A percentile compares a stretch with the other conserved stretches of the same genome.
phyloP scores from a whole-genome alignment of 2,888 invertebrate species.

The Mythimna pallens region DNA sequence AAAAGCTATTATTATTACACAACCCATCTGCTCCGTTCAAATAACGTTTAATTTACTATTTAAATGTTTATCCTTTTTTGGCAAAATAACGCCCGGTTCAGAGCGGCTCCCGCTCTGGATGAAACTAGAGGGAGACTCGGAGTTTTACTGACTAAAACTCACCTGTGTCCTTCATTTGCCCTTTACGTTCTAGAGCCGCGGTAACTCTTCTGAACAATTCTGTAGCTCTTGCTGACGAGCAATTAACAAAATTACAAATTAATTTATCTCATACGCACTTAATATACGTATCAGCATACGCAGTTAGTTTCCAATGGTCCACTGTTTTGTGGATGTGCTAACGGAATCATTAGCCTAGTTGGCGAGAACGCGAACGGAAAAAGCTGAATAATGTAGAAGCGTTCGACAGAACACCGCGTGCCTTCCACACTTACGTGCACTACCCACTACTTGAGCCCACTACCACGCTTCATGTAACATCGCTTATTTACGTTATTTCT shows the following conservation, averaged over 20 bases:
- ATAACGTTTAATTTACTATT: background rate
- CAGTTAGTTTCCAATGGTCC: constrained; percentile 84
- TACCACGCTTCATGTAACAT: constrained; percentile 69
- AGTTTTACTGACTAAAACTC: too few relatives aligned
- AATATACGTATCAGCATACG: constrained; percentile 71
- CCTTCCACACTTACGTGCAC: constrained; percentile 58
- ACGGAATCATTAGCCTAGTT: constrained; percentile 89
- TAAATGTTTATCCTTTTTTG: too few relatives aligned
- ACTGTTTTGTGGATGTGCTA: constrained; percentile 87
- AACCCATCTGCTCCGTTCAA: background rate
- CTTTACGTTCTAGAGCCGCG: too few relatives aligned
- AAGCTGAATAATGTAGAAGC: constrained; percentile 84
- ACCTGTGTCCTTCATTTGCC: too few relatives aligned
- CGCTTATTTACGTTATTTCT: constrained; percentile 61
- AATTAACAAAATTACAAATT: constrained; percentile 52
- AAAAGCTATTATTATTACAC: constrained; percentile 21
- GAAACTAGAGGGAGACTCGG: too few relatives aligned
- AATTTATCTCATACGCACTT: constrained; percentile 65
- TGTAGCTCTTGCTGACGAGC: background rate
- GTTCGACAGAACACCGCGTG: constrained; percentile 66
- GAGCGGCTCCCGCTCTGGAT: too few relatives aligned
- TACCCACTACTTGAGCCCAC: constrained; percentile 47
- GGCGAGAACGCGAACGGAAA: constrained; percentile 83
- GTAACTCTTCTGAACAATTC: too few relatives aligned
- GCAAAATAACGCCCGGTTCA: too few relatives aligned